Evolutionary conservation across 1,140 invertebrate genomes (phyloP).

Genomic region (Calephelis virginiensis): DNA sequence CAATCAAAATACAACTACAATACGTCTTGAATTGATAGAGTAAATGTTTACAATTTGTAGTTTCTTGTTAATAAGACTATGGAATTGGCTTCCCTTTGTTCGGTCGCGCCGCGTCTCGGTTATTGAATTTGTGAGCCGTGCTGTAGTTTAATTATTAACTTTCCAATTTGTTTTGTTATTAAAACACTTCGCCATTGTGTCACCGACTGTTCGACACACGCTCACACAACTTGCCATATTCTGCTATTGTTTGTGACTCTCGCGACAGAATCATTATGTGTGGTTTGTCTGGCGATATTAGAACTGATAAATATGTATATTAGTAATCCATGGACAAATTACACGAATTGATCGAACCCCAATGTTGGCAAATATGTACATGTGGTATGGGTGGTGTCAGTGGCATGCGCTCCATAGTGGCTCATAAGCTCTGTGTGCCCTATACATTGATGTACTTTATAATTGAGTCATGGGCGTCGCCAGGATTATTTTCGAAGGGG

Average conservation of each 20-base stretch:
- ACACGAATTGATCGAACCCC: no score
- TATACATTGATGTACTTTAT: no score
- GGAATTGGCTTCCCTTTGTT: slow-evolving; percentile 13
- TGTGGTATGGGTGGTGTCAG: no score
- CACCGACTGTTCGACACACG: slow-evolving; percentile 15
- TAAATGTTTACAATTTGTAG: slow-evolving; percentile 3
- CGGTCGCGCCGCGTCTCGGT: not conserved
- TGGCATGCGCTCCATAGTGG: no score
- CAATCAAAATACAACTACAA: not conserved
- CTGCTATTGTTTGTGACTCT: slow-evolving; percentile 1
- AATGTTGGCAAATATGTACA: no score
- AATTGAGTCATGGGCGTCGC: no score
- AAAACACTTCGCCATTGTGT: slow-evolving; percentile 8
- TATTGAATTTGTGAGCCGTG: slow-evolving; percentile 12
- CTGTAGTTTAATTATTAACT: slow-evolving; percentile 15
- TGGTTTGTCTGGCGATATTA: not conserved
- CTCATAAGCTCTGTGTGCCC: no score
- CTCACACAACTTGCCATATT: slow-evolving; percentile 3
- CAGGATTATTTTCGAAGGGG: no score
- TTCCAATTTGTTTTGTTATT: slow-evolving; percentile 13
- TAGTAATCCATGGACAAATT: no score
- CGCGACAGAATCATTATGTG: not conserved
- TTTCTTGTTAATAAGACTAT: slow-evolving; percentile 7
- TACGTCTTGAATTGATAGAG: not conserved
- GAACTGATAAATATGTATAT: no score